Conservation (phyloP, 2,888 invertebrate genomes). For the Nomada goodeniana region DNA sequence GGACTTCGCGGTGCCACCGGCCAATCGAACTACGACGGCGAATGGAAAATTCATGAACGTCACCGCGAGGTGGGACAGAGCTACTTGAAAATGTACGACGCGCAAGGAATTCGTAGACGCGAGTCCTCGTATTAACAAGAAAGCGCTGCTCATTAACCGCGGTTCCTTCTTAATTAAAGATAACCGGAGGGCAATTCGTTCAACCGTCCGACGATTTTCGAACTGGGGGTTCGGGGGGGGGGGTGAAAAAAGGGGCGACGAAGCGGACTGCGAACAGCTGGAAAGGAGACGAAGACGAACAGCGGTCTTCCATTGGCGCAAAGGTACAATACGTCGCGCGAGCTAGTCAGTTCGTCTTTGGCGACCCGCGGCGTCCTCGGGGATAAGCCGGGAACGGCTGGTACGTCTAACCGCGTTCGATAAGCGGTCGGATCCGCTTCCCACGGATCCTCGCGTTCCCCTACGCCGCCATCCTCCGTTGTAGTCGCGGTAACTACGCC, state of each 20-base stretch:
- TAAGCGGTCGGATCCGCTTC: constrained; percentile 72
- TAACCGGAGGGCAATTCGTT: too few species aligned
- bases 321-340: constrained; percentile 60
- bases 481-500: constrained; percentile 52
- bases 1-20: too few species aligned
- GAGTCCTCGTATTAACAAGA: too few species aligned
- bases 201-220: not conserved
- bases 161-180: too few species aligned
- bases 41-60: too few species aligned
- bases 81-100: too few species aligned
- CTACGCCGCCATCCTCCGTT: constrained; percentile 37
- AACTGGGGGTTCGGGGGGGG: not conserved
- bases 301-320: constrained; percentile 36
- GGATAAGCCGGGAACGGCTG: constrained; percentile 74
- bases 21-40: too few species aligned
- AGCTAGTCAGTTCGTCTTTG: constrained; percentile 67
- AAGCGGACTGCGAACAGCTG: not conserved
- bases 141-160: too few species aligned
- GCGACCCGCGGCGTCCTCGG: constrained; percentile 67
- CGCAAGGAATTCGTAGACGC: too few species aligned
- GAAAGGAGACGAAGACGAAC: not conserved
- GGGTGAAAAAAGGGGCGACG: not conserved
- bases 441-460: constrained; percentile 58
- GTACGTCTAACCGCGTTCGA: constrained; percentile 73
- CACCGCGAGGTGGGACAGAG: too few species aligned